Base-by-base conservation (phyloP, 2,797 vertebrate genomes). In the Neosalanx taihuensis region DNA sequence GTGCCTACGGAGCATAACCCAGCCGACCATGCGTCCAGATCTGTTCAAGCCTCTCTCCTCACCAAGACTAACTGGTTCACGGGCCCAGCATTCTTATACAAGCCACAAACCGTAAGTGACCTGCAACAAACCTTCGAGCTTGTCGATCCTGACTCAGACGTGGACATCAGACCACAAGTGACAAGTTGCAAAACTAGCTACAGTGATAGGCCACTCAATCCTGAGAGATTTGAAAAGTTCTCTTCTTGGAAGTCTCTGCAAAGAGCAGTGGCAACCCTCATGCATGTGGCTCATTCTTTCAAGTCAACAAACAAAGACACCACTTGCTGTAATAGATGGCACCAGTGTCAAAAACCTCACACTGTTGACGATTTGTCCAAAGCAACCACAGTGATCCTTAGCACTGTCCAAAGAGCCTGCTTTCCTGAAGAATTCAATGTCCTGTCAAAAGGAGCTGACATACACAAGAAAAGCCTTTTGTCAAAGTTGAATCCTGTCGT, bases 11-110 rank as follows among this genome's bases (percentile, higher is more conserved):
- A 70, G 0, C 72, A 84, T 2, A 81, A 84, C 6, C 76, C 78
- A 33, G 82, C 78, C 6, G 70, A 83, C 3, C 13, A 78, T 0
- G 75, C 76, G 1, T 79, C 81, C 13, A 78, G 81, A 12, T 81
- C 78, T 6, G 73, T 85, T 1, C 3, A 64, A 30, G 72, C 75
- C 4, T 77, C 82, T 26, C 68, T 75, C 23, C 78, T 81, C 0
- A 76, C 10, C 10, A 29, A 71, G 49, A 83, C 73, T 0, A 78
- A 61, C 20, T 85, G 76, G 78, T 79, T 83, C 7, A 81, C 31
- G 1, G 78, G 78, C 63, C 81, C 81, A 0, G 30, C 30, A 1
- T 84, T 84, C 31, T 72, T 82, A 35, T 7, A 35, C 35, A 5
- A 35, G 35, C 35, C 35, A 6, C 5, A 35, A 35, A 35, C 6